phyloP scores from a whole-genome alignment of 2,113 vertebrate species.

The Nycticorax nycticorax region DNA sequence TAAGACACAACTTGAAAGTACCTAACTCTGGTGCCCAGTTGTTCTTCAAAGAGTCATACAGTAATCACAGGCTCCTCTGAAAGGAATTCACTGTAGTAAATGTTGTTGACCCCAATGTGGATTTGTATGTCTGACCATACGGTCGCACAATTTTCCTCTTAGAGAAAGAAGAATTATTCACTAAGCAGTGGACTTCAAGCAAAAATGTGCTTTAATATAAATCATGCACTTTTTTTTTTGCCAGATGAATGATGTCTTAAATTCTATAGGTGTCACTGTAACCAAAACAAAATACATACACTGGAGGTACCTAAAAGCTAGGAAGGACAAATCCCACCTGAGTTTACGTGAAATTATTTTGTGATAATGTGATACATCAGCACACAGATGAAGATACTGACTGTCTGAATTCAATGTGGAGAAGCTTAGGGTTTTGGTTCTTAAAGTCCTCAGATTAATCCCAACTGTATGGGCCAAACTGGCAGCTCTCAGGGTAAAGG shows the following conservation, averaged over 20 bases:
- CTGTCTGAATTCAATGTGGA: background rate
- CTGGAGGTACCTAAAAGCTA: background rate
- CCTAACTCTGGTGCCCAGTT: no score
- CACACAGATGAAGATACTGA: background rate
- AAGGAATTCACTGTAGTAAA: no score
- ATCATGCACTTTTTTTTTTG: background rate
- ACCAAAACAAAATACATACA: background rate
- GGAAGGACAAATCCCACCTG: background rate
- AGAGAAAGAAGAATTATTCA: no score
- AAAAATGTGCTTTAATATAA: no score
- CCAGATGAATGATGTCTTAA: background rate
- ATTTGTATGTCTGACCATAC: no score
- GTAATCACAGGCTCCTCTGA: no score
- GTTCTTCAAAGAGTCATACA: no score
- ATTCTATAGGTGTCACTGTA: background rate
- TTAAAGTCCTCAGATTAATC: background rate
- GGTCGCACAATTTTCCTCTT: no score
- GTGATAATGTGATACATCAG: background rate
- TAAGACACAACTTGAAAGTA: no score
- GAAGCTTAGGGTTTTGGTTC: background rate
- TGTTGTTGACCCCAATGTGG: no score
- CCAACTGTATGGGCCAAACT: background rate
- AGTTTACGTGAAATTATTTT: background rate
- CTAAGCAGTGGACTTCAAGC: no score
- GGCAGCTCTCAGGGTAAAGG: background rate